Conservation (phyloP, 2,888 invertebrate genomes). For the Minunthozetes semirufus region DNA sequence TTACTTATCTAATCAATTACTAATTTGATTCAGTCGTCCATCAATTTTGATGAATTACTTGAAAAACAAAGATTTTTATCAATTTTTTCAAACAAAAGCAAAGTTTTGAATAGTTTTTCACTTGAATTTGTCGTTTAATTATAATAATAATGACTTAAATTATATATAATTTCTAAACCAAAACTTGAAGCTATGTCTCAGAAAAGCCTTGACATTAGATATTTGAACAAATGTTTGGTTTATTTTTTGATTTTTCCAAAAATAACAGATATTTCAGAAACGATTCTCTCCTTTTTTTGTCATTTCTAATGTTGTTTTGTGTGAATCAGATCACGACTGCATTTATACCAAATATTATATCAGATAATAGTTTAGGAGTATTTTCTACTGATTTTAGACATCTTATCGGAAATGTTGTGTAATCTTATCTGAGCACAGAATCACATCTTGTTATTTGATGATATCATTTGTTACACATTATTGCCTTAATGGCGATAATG, state of each 20-base stretch:
- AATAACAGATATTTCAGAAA: background rate
- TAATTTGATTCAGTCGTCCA: background rate
- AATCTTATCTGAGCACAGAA: no score
- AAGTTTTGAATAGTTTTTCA: background rate
- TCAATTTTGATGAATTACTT: background rate
- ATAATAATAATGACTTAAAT: background rate
- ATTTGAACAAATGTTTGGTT: background rate
- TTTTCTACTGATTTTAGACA: background rate
- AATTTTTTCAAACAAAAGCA: background rate
- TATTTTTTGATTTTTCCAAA: background rate
- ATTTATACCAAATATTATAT: background rate
- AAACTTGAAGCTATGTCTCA: background rate
- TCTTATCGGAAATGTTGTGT: no score
- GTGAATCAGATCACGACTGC: conserved; percentile 2
- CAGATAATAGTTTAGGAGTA: background rate
- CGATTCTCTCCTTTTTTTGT: background rate
- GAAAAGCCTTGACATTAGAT: background rate
- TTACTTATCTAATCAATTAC: no score
- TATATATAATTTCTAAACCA: background rate
- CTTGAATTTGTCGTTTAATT: background rate
- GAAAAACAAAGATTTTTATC: background rate
- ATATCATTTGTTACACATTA: no score
- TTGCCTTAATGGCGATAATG: no score
- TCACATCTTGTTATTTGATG: no score
- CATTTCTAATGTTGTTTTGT: background rate